phyloP scores from a whole-genome alignment of 1,140 invertebrate species.

The Brachionus sp. region DNA sequence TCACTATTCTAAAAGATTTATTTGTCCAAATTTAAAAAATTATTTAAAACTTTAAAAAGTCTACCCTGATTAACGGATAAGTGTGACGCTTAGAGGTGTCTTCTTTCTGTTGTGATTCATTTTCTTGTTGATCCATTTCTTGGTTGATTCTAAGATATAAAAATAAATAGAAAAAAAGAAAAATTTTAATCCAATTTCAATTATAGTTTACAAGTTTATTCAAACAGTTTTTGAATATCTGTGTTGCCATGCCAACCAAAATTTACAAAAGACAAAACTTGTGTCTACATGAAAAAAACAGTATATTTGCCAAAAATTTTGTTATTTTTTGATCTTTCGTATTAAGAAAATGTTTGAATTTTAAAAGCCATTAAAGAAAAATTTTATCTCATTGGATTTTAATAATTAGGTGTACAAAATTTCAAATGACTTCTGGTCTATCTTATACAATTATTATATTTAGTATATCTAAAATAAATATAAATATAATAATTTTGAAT shows the following conservation, averaged over 20 bases:
- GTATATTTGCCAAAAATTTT: too few relatives aligned
- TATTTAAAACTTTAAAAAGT: neutral
- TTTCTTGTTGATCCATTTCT: conserved; percentile 44
- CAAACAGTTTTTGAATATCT: neutral
- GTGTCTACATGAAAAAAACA: neutral
- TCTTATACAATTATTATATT: too few relatives aligned
- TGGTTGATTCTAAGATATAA: neutral
- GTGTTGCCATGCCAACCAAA: neutral
- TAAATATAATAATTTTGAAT: too few relatives aligned
- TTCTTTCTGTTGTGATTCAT: conserved; percentile 47
- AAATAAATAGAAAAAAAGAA: neutral
- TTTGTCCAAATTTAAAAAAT: neutral
- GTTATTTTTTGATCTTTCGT: too few relatives aligned
- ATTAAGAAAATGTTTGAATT: too few relatives aligned
- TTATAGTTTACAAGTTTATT: neutral
- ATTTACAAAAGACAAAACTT: neutral
- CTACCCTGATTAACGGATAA: conserved; percentile 48
- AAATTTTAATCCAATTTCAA: neutral
- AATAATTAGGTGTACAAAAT: too few relatives aligned
- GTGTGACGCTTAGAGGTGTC: conserved; percentile 47
- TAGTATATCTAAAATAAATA: too few relatives aligned
- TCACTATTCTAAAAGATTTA: conserved; percentile 65
- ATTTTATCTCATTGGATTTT: too few relatives aligned
- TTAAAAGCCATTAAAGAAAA: too few relatives aligned
- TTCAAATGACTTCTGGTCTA: too few relatives aligned